Percentiles rank a stretch among this genome's conserved stretches.
These are phyloP conservation scores for Colistium nudipinnis DNA, from an alignment of 2,113 vertebrate species.

Conservation along the genomic window DNA sequence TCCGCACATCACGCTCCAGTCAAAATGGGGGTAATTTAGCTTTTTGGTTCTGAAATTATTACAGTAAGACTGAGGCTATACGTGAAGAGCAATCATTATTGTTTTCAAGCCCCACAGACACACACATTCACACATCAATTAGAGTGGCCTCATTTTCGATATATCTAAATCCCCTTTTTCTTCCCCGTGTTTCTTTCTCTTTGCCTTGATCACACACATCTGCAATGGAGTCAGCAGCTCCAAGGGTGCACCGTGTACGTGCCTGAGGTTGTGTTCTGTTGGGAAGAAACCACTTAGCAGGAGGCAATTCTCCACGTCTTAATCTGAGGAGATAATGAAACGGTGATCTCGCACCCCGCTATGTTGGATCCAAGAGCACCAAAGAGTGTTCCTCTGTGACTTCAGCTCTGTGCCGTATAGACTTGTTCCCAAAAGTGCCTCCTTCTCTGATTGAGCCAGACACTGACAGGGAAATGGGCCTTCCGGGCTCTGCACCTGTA, in stretches of 20 bases:
- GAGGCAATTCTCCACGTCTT: slow-evolving; percentile 57
- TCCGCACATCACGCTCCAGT: slow-evolving; percentile 50
- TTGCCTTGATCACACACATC: slow-evolving; percentile 38
- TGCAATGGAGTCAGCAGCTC: slow-evolving; percentile 42
- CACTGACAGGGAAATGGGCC: slow-evolving; percentile 27
- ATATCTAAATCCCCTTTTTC: slow-evolving; percentile 23
- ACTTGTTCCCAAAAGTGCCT: slow-evolving; percentile 37
- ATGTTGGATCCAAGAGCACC: slow-evolving; percentile 34
- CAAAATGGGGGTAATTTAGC: slow-evolving; percentile 50
- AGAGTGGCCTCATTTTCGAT: slow-evolving; percentile 21
- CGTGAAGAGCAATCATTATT: not conserved
- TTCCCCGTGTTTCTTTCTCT: slow-evolving; percentile 5
- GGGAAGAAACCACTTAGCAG: slow-evolving; percentile 57
- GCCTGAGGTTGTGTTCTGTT: slow-evolving; percentile 50
- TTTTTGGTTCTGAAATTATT: slow-evolving; percentile 36
- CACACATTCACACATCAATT: slow-evolving; percentile 29
- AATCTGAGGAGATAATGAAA: slow-evolving; percentile 67
- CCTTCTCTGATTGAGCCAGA: slow-evolving; percentile 43
- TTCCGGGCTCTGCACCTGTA: slow-evolving; percentile 7
- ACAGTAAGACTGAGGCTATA: slow-evolving; percentile 21
- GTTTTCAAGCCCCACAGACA: slow-evolving; percentile 13
- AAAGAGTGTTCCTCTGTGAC: slow-evolving; percentile 17
- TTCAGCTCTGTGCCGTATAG: slow-evolving; percentile 12
- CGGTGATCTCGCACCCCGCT: slow-evolving; percentile 12
- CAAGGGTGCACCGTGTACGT: slow-evolving; percentile 24